phyloP scores from a whole-genome alignment of 2,113 vertebrate genomes.

The Pimephales promelas region DNA sequence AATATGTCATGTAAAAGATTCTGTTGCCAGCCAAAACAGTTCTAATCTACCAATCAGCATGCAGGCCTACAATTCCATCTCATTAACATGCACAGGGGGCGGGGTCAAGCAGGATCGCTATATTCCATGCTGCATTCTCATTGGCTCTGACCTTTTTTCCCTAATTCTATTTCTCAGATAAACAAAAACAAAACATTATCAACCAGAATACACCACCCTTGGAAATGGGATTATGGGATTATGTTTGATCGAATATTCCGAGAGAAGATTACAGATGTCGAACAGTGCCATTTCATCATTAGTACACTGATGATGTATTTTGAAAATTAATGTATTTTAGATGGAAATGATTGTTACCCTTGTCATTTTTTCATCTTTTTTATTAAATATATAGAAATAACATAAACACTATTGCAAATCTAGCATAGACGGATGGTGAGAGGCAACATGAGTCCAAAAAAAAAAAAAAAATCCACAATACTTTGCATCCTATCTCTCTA shows the following conservation, averaged over 20 bases:
- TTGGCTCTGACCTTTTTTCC: constrained; percentile 15
- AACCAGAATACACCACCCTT: constrained; percentile 17
- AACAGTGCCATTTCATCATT: constrained; percentile 28
- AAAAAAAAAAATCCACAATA: not conserved
- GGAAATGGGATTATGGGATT: constrained; percentile 43
- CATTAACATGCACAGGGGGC: constrained; percentile 34
- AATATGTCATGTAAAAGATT: constrained; percentile 15
- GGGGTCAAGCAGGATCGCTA: constrained; percentile 2
- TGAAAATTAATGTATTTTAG: not conserved
- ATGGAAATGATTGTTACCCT: not conserved
- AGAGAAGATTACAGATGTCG: constrained; percentile 13
- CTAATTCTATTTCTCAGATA: constrained; percentile 19
- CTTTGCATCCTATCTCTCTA: not conserved
- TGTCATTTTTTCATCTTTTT: not conserved
- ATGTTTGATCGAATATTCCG: constrained; percentile 6
- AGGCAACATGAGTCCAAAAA: not conserved
- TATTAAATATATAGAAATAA: not conserved
- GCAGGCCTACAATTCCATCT: constrained; percentile 2
- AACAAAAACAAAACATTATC: constrained; percentile 17
- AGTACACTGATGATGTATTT: not conserved
- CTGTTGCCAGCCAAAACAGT: not conserved
- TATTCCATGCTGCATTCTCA: constrained; percentile 40
- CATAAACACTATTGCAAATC: not conserved
- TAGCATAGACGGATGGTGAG: not conserved
- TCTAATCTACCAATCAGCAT: constrained; percentile 44